Base-by-base conservation (phyloP, 2,888 invertebrate genomes). In the Cetonia aurata region DNA sequence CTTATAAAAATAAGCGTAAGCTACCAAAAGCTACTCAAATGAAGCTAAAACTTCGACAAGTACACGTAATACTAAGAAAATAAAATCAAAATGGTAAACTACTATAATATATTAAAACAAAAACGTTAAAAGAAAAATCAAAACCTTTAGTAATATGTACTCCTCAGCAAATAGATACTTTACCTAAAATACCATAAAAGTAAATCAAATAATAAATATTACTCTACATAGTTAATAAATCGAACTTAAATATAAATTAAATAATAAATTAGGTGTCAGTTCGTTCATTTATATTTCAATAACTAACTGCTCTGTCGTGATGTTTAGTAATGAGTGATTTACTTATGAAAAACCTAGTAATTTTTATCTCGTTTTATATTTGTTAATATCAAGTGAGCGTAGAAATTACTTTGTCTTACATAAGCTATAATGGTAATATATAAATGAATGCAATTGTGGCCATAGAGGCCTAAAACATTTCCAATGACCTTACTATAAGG, bases 401-500 rank as follows among this genome's bases (percentile, higher is more conserved):
- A 12, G 37, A 42, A 9, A 46, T 67, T 67, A 56, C 67, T 46
- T n/a, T 67, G 67, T 67, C 33, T 67, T 67, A 56, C 55, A 37
- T 67, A 56, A n/a, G 12, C 12, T 67, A n/a, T 67, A 55, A 37
- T 67, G 44, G 10, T 31, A 31, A 15, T 55, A 53, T 48, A 53
- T 31, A 25, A 67, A 33, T 67, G 48, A 33, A 52, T 69, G 60
- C 74, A 75, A 75, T 71, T 75, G 71, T 65, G 66, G 72, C 73
- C 73, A 69, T 72, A 69, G 73, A 69, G 71, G 70, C 68, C 71
- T 72, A 73, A 74, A 76, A 84, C 85, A 85, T 85, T 85, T 85
- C 85, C 85, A 85, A 85, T 85, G 85, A 83, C 85, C 85, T 85
- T 85, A 85, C 85, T 85, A 85, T 85, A 85, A 85, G 84, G 85